Conservation (phyloP, 2,888 invertebrate genomes). For the Euzophera pinguis region DNA sequence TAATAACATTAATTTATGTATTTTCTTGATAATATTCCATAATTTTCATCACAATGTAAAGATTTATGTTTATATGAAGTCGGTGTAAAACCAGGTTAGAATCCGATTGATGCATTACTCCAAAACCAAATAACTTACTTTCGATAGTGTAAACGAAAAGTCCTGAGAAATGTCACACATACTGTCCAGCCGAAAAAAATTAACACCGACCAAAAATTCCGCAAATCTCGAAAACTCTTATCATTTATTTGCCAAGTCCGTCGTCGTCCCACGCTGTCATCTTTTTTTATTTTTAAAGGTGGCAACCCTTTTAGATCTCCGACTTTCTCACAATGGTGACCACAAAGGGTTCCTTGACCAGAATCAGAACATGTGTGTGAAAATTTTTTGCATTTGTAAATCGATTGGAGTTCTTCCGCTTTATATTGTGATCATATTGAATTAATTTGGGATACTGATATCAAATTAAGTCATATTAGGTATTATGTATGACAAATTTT, state of each 20-base stretch:
- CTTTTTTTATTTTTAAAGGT: slow-evolving; percentile 58
- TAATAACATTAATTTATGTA: no score
- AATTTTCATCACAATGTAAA: no score
- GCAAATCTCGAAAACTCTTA: slow-evolving; percentile 12
- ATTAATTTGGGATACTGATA: no score
- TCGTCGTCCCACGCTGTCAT: slow-evolving; percentile 69
- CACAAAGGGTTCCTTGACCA: slow-evolving; percentile 74
- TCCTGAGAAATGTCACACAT: background rate
- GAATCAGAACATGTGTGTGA: slow-evolving; percentile 63
- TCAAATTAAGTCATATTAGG: no score
- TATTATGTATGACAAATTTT: no score
- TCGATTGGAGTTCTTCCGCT: slow-evolving; percentile 33
- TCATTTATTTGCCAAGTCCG: slow-evolving; percentile 19
- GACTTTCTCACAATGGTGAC: slow-evolving; percentile 50
- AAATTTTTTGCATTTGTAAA: slow-evolving; percentile 44
- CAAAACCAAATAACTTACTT: no score
- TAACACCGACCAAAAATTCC: background rate
- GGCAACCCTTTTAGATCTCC: slow-evolving; percentile 63
- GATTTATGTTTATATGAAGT: no score
- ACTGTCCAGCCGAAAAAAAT: background rate
- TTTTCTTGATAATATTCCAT: no score
- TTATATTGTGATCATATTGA: background rate
- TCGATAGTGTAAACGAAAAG: background rate
- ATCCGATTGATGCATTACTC: no score
- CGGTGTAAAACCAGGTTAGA: no score